These are phyloP conservation scores for Dryococelus australis DNA, from an alignment of 2,888 invertebrate genomes.

Conservation along the genomic window DNA sequence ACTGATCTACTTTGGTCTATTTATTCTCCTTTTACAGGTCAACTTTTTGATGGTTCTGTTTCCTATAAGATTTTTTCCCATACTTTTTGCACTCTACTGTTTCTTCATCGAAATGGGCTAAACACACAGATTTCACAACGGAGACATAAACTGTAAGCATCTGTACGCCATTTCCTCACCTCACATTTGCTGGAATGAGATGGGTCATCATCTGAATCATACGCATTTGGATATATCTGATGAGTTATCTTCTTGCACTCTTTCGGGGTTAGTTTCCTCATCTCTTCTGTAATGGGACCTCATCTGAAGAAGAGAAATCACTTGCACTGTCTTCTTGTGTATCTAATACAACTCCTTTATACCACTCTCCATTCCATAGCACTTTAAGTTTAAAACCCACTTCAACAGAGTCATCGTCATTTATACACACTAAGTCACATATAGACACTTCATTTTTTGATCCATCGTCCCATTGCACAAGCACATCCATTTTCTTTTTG, in stretches of 20 bases:
- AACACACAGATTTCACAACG: neutral
- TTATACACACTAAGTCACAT: neutral
- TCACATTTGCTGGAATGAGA: neutral
- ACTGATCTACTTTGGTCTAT: too few species aligned
- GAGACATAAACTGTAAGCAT: neutral
- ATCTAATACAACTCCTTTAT: neutral
- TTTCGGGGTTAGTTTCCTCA: neutral
- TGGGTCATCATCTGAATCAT: neutral
- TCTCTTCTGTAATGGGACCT: neutral
- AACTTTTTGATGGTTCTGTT: neutral
- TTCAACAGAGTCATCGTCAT: neutral
- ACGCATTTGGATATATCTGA: neutral
- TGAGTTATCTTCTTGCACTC: neutral
- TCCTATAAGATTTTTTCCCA: neutral
- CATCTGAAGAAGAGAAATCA: slow-evolving; percentile 2
- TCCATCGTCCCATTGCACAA: slow-evolving; percentile 3
- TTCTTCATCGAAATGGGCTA: neutral
- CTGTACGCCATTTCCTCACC: neutral
- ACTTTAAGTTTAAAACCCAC: neutral
- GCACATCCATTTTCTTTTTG: neutral
- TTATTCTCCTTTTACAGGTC: too few species aligned
- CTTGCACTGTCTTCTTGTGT: neutral
- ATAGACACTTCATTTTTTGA: neutral
- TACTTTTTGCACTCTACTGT: neutral
- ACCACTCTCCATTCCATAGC: neutral